These are phyloP conservation scores for Archivesica marissinica DNA, from an alignment of 1,140 invertebrate species.

Conservation along the genomic window DNA sequence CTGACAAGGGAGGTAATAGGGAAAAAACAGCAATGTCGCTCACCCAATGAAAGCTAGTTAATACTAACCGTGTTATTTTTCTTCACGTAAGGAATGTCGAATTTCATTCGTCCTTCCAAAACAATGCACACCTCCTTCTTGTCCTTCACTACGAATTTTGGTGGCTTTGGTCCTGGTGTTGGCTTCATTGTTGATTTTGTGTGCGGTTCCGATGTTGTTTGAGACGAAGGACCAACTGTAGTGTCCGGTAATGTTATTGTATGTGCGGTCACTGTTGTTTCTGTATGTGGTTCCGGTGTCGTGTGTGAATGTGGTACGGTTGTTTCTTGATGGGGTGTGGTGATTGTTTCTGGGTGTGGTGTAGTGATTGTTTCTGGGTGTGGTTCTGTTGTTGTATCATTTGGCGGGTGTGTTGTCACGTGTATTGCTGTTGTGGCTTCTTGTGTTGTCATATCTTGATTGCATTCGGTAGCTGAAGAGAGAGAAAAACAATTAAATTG, in stretches of 20 bases:
- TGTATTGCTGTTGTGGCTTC: no score
- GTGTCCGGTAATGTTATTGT: neutral
- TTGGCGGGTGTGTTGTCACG: no score
- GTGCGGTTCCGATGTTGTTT: neutral
- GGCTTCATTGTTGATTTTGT: neutral
- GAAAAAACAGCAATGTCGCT: no score
- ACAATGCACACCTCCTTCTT: constrained; percentile 10
- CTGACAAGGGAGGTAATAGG: no score
- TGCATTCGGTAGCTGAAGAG: neutral
- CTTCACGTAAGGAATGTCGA: constrained; percentile 3
- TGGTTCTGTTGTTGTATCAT: no score
- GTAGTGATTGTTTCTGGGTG: no score
- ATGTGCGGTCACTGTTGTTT: neutral
- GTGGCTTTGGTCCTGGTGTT: neutral
- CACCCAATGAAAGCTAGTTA: no score
- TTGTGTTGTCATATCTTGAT: neutral
- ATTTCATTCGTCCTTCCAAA: neutral
- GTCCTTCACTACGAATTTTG: neutral
- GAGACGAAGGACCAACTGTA: neutral
- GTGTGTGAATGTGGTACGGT: neutral
- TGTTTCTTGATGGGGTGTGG: neutral
- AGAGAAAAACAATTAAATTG: no score
- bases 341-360: neutral
- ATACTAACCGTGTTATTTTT: neutral
- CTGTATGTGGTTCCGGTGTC: neutral